Percentiles rank a stretch among this genome's conserved stretches.
phyloP scores from a whole-genome alignment of 1,140 invertebrate genomes.

The Drosophila sucinea region DNA sequence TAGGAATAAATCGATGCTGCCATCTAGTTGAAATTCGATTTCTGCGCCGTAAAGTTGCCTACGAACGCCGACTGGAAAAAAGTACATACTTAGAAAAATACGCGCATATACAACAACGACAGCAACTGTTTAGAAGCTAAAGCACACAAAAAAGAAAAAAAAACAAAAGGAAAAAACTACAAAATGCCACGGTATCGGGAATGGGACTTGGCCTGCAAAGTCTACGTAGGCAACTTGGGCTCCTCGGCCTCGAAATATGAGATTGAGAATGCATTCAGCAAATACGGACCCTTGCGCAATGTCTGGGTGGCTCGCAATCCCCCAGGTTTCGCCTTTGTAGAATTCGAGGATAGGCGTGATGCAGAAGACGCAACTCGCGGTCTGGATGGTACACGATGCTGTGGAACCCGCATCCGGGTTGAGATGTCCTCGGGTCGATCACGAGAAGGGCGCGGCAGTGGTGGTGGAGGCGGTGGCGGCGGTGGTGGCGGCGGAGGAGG shows the following conservation, averaged over 20 bases:
- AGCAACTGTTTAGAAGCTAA: not conserved
- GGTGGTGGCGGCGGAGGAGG: constrained; percentile 57
- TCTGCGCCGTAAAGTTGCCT: no score
- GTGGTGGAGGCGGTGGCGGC: constrained; percentile 83
- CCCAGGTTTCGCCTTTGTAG: constrained; percentile 98
- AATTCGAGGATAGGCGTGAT: constrained; percentile 98
- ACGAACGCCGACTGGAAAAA: no score
- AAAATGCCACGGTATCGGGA: constrained; percentile 91
- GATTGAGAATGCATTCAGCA: constrained; percentile 95
- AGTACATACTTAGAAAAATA: no score
- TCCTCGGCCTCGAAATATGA: constrained; percentile 96
- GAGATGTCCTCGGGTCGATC: constrained; percentile 95
- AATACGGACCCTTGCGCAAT: constrained; percentile 97
- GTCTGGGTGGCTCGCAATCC: constrained; percentile 98
- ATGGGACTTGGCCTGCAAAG: constrained; percentile 97
- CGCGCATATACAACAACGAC: no score
- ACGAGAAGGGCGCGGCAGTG: constrained; percentile 87
- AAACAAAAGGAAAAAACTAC: not conserved
- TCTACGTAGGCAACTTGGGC: constrained; percentile 99
- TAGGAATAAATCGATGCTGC: no score
- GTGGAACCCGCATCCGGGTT: constrained; percentile 91
- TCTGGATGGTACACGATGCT: constrained; percentile 96
- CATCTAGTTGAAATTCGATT: no score
- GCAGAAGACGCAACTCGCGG: constrained; percentile 98
- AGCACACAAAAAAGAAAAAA: not conserved